Evolutionary conservation across 2,113 vertebrate species (phyloP).

Genomic region (Aix galericulata): DNA sequence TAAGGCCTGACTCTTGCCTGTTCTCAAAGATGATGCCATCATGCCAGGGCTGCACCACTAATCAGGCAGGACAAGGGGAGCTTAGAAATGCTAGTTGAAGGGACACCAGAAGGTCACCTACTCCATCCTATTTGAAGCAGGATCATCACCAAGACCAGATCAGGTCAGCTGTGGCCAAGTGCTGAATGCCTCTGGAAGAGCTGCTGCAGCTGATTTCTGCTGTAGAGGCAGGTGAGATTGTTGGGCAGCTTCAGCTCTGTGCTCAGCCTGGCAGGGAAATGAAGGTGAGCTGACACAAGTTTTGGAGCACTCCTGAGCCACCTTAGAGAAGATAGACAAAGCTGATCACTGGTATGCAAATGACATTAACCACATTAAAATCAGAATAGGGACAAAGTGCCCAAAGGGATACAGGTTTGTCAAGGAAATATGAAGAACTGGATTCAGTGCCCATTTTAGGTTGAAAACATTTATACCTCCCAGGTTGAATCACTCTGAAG

Average conservation of each 20-base stretch:
- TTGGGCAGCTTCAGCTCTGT: background rate
- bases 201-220: background rate
- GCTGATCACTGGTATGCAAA: background rate
- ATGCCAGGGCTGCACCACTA: rapidly evolving
- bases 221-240: background rate
- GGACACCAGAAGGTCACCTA: background rate
- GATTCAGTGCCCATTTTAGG: background rate
- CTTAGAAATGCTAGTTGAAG: background rate
- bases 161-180: background rate
- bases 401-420: background rate
- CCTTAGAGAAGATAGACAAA: background rate
- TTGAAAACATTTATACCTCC: background rate
- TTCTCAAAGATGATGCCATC: background rate
- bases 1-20: background rate
- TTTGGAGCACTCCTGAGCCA: background rate
- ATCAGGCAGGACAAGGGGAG: background rate
- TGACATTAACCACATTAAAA: background rate
- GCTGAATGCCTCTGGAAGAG: background rate
- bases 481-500: background rate
- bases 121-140: background rate
- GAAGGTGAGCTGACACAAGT: background rate
- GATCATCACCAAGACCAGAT: background rate
- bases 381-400: background rate
- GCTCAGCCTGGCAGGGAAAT: background rate
- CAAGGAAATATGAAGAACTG: background rate